Evolutionary conservation across 2,797 vertebrate species (phyloP).

Genomic region (Pygocentrus nattereri): DNA sequence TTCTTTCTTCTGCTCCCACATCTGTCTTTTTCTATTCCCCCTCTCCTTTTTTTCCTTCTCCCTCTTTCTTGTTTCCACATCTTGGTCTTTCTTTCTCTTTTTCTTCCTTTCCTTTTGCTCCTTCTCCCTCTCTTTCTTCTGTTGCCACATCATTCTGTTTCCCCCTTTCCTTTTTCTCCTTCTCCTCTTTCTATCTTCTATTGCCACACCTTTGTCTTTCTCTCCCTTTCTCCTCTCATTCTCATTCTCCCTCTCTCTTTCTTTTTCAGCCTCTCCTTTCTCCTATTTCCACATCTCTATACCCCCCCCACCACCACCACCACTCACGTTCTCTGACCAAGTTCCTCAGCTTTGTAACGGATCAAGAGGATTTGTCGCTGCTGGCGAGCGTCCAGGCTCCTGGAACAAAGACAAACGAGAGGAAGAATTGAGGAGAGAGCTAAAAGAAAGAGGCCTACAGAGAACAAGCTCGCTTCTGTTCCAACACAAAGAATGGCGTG

Average conservation of each 20-base stretch:
- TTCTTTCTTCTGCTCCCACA: background rate
- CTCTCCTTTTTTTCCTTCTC: no score
- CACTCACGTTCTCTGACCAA: conserved; percentile 39
- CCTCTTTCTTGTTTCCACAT: background rate
- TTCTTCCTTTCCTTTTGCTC: no score
- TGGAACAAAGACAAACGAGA: conserved; percentile 62
- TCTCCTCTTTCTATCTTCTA: background rate
- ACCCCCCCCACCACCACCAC: background rate
- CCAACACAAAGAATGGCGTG: background rate
- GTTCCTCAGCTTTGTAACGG: conserved; percentile 67
- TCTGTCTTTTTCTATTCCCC: background rate
- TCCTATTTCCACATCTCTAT: background rate
- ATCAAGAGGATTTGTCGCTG: conserved; percentile 74
- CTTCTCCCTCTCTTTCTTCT: background rate
- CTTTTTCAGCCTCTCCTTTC: background rate
- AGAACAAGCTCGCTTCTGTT: background rate
- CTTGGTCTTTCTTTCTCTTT: no score
- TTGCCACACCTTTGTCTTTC: no score
- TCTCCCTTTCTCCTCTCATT: background rate
- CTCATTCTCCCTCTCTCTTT: background rate
- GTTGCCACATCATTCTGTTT: no score
- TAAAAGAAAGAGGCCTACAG: conserved; percentile 28
- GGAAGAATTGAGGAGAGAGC: conserved; percentile 46
- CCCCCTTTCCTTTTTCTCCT: conserved; percentile 16
- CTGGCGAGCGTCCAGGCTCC: conserved; percentile 70